phyloP scores from a whole-genome alignment of 2,888 invertebrate species.

The Sarcophaga rosellei region DNA sequence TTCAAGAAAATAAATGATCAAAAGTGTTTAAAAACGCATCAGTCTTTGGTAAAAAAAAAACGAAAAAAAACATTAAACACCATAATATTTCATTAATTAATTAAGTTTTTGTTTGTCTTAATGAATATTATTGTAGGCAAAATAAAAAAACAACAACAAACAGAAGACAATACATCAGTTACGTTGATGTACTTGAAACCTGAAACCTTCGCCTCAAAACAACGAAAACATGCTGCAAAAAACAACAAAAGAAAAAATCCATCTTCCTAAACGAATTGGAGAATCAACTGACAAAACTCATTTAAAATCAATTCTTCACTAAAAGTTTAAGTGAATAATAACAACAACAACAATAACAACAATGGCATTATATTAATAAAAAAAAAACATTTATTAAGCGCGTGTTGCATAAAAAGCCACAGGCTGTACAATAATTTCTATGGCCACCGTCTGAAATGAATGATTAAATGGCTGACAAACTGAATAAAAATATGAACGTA shows the following conservation, averaged over 20 bases:
- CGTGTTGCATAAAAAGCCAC: constrained; percentile 47
- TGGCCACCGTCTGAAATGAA: constrained; percentile 18
- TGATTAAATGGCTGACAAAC: constrained; percentile 23
- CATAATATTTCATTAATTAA: constrained; percentile 26
- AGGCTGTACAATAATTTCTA: constrained; percentile 26
- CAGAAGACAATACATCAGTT: constrained; percentile 17
- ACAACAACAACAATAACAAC: constrained; percentile 1
- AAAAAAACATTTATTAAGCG: constrained; percentile 48
- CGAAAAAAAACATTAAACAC: neutral
- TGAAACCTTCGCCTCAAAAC: constrained; percentile 46
- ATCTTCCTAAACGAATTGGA: constrained; percentile 44
- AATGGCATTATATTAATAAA: constrained; percentile 28
- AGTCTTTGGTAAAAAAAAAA: neutral
- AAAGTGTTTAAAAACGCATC: constrained; percentile 12
- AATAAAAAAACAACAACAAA: neutral
- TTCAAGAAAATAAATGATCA: neutral
- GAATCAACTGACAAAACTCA: constrained; percentile 62
- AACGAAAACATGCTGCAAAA: neutral
- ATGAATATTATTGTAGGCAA: neutral
- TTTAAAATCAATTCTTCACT: constrained; percentile 67
- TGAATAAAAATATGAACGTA: constrained; percentile 1
- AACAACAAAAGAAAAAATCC: constrained; percentile 48
- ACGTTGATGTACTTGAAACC: constrained; percentile 51
- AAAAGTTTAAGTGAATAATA: constrained; percentile 32
- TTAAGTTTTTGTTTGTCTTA: constrained; percentile 1